Conservation (phyloP, 2,113 vertebrate genomes). For the Eretmochelys imbricata region DNA sequence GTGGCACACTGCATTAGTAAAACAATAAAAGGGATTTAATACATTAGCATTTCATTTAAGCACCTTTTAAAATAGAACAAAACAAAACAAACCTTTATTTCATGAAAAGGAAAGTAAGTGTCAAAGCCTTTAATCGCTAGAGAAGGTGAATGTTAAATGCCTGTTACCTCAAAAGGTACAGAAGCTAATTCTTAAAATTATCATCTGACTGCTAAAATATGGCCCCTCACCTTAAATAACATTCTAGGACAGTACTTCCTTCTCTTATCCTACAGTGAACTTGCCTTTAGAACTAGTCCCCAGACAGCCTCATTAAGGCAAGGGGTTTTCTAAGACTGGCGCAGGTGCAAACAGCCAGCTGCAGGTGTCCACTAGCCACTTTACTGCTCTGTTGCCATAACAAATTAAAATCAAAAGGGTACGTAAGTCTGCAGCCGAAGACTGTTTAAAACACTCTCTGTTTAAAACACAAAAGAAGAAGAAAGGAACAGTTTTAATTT, state of each 20-base stretch:
- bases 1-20: no score
- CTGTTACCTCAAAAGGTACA: constrained; percentile 8
- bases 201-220: constrained; percentile 40
- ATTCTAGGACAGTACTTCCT: constrained; percentile 36
- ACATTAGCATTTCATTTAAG: neutral
- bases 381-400: constrained; percentile 27
- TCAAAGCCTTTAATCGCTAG: constrained; percentile 3
- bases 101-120: neutral
- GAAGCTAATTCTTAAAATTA: constrained; percentile 39
- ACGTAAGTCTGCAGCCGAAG: constrained; percentile 1
- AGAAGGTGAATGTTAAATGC: neutral
- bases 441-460: neutral
- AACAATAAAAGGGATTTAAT: no score
- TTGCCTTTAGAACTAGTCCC: constrained; percentile 36
- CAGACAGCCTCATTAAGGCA: neutral
- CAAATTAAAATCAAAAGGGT: constrained; percentile 46
- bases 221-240: constrained; percentile 14
- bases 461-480: neutral
- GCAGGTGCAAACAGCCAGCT: neutral
- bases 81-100: neutral
- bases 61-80: neutral
- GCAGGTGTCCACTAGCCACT: constrained; percentile 18
- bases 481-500: neutral
- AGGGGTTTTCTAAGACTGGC: neutral
- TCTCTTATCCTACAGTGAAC: constrained; percentile 46